Base-by-base conservation (phyloP, 2,797 vertebrate genomes). In the Danio aesculapii region DNA sequence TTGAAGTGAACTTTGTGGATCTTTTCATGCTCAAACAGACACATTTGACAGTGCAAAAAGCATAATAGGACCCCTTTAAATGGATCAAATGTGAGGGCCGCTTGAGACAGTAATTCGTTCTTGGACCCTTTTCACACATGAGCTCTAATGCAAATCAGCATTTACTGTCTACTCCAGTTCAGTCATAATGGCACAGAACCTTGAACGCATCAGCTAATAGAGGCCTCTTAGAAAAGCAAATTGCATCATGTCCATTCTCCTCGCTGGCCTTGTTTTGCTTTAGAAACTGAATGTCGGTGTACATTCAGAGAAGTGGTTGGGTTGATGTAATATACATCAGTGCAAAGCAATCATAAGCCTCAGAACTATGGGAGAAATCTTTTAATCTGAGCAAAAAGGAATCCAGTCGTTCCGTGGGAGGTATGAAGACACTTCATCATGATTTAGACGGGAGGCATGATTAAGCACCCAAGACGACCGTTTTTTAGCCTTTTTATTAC, bases 131-230 rank as follows among this genome's bases (percentile, higher is more conserved):
- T 68, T 41, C 19, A 52, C 46, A 8, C 30, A 62, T n/a, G 12
- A 58, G 71, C 44, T 61, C 55, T 59, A 47, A 59, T 39, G 8
- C 12, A 74, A 16, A 70, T 70, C 17, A 55, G 13, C 44, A 55
- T 43, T 52, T 64, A 66, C 49, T 16, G 19, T 49, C 57, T 62
- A 11, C 57, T 61, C 61, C 13, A 74, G 14, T 14, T 62, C 71
- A 61, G 6, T 30, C 72, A 49, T 50, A 74, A 74, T 39, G 14
- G 3, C 11, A 47, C 43, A 61, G 57, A 50, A 61, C 64, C 47
- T 21, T 59, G 13, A 78, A 78, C 30, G 67, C 19, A 1, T 70
- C 21, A 50, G 30, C 16, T 69, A 52, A 70, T 61, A 70, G 30
- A 49, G 16, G 3, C 0, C 44, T 47, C 67, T 79, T 61, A 52